Evolutionary conservation across 2,888 invertebrate genomes (phyloP).

Genomic region (Fabriciana adippe): DNA sequence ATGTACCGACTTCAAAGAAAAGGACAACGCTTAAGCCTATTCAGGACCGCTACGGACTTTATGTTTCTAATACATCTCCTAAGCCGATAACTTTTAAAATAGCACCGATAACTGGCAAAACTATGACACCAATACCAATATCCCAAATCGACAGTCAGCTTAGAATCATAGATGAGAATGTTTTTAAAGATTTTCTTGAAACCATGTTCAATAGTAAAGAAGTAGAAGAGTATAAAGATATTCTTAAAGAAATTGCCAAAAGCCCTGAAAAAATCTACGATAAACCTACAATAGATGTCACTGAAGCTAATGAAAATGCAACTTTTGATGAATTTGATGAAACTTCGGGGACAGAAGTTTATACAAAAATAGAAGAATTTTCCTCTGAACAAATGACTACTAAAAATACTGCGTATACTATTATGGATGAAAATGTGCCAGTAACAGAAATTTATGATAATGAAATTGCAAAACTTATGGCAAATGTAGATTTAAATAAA

Average conservation of each 20-base stretch:
- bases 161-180: constrained; percentile 44
- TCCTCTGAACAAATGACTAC: constrained; percentile 7
- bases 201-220: constrained; percentile 58
- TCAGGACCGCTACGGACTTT: constrained; percentile 10
- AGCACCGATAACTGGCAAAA: constrained; percentile 40
- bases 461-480: constrained; percentile 48
- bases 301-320: constrained; percentile 1
- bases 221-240: constrained; percentile 41
- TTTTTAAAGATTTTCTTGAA: constrained; percentile 54
- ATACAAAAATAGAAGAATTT: constrained; percentile 15
- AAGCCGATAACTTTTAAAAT: constrained; percentile 49
- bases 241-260: constrained; percentile 27
- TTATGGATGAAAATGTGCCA: constrained; percentile 12
- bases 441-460: constrained; percentile 32
- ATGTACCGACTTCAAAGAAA: constrained; percentile 42
- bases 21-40: constrained; percentile 45
- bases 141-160: constrained; percentile 40
- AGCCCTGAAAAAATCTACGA: constrained; percentile 4
- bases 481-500: constrained; percentile 49
- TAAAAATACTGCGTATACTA: neutral
- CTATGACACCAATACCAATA: constrained; percentile 41
- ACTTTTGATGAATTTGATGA: constrained; percentile 2
- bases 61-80: constrained; percentile 1
- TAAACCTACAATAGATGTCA: constrained; percentile 6
- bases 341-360: neutral